phyloP scores from a whole-genome alignment of 2,888 invertebrate species.

The Brenthis hecate region DNA sequence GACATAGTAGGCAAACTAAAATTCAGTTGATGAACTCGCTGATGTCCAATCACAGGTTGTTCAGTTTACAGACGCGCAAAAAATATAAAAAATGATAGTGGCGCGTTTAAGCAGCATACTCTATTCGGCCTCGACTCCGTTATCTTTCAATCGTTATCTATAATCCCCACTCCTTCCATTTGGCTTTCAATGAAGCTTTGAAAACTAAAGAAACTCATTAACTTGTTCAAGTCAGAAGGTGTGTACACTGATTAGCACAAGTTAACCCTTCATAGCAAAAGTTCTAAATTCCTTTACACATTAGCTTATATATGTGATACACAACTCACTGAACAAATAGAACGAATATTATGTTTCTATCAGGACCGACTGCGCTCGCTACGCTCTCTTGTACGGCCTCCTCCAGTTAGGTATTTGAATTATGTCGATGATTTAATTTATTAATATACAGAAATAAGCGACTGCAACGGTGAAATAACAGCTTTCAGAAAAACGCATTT shows the following conservation, averaged over 20 bases:
- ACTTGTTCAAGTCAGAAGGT: not conserved
- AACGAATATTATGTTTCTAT: conserved; percentile 3
- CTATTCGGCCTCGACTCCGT: conserved; percentile 57
- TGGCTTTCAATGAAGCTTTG: conserved; percentile 13
- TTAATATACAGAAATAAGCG: too few species aligned
- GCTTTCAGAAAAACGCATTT: too few species aligned
- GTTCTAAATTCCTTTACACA: conserved; percentile 24
- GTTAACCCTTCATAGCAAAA: conserved; percentile 1
- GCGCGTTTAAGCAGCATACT: conserved; percentile 38
- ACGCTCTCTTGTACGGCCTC: conserved; percentile 17
- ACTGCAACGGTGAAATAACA: too few species aligned
- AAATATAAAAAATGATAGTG: conserved; percentile 29
- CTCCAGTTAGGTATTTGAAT: not conserved
- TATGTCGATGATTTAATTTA: conserved; percentile 7
- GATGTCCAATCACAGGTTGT: conserved; percentile 11
- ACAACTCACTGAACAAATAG: conserved; percentile 12
- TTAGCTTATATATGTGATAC: not conserved
- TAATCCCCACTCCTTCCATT: conserved; percentile 62
- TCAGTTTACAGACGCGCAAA: conserved; percentile 28
- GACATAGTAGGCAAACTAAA: not conserved
- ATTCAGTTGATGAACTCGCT: conserved; percentile 1
- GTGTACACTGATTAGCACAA: not conserved
- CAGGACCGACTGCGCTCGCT: not conserved
- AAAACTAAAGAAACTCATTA: conserved; percentile 7
- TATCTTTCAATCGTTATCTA: conserved; percentile 72